Evolutionary conservation across 2,797 vertebrate genomes (phyloP).

Genomic region (Linurgus olivaceus): DNA sequence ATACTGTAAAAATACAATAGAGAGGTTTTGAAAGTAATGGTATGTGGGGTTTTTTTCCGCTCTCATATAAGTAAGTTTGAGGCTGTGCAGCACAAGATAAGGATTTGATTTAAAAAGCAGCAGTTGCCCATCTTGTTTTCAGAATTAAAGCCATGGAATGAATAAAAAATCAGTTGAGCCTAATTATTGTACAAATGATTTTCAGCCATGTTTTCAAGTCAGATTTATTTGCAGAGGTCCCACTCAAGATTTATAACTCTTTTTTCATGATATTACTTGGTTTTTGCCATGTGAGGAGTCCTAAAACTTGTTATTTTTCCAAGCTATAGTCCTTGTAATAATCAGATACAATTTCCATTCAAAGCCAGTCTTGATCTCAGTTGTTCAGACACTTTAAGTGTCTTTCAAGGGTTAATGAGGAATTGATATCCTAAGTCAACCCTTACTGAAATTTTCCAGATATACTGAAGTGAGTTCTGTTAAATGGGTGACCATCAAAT

Average conservation of each 20-base stretch:
- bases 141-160: neutral
- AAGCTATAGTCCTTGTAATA: neutral
- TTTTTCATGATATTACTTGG: neutral
- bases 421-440: neutral
- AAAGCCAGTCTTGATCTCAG: neutral
- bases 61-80: neutral
- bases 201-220: neutral
- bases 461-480: neutral
- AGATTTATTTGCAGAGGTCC: neutral
- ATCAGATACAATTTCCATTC: neutral
- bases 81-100: neutral
- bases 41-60: neutral
- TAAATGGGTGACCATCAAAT: slow-evolving; percentile 40
- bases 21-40: slow-evolving; percentile 33
- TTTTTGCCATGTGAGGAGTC: neutral
- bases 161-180: neutral
- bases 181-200: neutral
- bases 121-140: neutral
- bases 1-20: slow-evolving; percentile 48
- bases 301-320: neutral
- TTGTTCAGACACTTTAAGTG: neutral
- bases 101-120: neutral
- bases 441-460: neutral
- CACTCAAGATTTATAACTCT: neutral
- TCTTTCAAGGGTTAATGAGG: neutral